phyloP scores from a whole-genome alignment of 2,113 vertebrate genomes.

The Synodontis membranacea region DNA sequence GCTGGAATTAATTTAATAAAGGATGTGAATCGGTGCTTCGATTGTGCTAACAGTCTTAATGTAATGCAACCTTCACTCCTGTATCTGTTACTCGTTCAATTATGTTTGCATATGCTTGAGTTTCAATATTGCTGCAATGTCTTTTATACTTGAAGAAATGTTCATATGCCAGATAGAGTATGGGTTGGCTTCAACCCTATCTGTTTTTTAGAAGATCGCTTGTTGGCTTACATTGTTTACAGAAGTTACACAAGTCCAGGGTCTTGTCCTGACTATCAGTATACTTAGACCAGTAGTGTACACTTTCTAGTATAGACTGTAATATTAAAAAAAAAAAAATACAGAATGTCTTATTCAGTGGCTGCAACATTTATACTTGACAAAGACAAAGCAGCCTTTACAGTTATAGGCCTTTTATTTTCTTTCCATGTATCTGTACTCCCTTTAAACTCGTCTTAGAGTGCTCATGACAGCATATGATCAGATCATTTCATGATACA shows the following conservation, averaged over 20 bases:
- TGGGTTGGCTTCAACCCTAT: background rate
- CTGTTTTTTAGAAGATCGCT: background rate
- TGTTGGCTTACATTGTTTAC: background rate
- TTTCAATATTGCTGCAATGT: background rate
- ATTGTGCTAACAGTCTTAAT: background rate
- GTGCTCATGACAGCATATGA: background rate
- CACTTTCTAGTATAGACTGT: background rate
- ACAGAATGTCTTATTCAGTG: background rate
- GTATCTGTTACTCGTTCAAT: background rate
- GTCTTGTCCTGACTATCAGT: background rate
- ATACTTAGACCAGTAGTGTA: too few relatives aligned
- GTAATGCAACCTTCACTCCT: background rate
- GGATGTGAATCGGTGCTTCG: background rate
- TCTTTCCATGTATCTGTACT: background rate
- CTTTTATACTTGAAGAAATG: background rate
- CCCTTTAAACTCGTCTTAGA: background rate
- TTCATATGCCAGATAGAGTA: background rate
- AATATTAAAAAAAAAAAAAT: background rate
- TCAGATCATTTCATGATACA: background rate
- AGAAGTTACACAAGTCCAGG: background rate
- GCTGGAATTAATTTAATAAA: background rate
- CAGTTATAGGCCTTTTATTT: background rate
- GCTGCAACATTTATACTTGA: background rate
- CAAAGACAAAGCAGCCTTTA: background rate
- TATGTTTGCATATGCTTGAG: too few relatives aligned